Conservation (phyloP, 2,797 vertebrate species). For the Coracias cyanogaster region DNA sequence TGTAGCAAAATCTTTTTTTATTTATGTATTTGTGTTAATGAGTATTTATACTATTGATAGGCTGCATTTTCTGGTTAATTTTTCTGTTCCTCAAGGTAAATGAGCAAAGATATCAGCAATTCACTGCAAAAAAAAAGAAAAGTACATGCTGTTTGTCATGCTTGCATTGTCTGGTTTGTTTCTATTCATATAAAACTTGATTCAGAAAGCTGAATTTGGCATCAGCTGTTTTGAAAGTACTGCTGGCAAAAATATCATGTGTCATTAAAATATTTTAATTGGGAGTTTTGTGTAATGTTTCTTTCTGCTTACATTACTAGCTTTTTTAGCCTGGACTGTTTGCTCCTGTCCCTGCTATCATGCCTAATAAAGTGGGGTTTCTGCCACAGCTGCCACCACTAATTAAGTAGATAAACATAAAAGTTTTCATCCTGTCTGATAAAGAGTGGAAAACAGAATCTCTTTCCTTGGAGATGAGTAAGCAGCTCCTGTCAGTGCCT, state of each 20-base stretch:
- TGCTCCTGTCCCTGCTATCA: neutral
- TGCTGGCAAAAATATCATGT: neutral
- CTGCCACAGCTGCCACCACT: neutral
- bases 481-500: neutral
- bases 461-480: neutral
- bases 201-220: neutral
- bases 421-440: neutral
- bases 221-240: neutral
- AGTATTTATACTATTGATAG: neutral
- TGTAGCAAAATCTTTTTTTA: neutral
- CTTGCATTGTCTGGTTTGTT: neutral
- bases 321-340: neutral
- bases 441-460: neutral
- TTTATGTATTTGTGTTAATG: neutral
- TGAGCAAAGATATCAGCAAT: neutral
- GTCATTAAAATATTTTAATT: neutral
- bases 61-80: neutral
- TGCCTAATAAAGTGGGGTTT: neutral
- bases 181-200: neutral
- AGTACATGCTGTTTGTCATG: neutral
- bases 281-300: neutral
- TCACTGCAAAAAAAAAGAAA: neutral
- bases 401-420: neutral
- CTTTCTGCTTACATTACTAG: neutral
- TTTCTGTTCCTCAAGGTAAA: neutral